phyloP scores from a whole-genome alignment of 2,113 vertebrate species.

The Oryzias woworae region DNA sequence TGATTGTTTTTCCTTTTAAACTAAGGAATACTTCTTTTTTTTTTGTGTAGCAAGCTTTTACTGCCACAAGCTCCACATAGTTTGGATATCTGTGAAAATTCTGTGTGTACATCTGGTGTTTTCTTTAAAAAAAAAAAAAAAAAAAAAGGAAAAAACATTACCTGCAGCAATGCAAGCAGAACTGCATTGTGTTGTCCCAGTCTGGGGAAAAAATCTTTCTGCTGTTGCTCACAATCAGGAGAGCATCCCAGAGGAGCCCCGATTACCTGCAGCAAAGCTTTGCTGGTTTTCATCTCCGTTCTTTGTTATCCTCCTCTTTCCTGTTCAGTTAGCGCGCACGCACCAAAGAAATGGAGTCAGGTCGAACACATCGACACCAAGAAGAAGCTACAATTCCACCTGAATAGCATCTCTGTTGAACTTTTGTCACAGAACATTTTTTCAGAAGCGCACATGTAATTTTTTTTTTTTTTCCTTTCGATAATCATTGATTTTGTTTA shows the following conservation, averaged over 20 bases:
- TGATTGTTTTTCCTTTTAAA: neutral
- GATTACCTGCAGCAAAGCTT: conserved; percentile 60
- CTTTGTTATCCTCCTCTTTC: conserved; percentile 18
- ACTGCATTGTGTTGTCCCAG: conserved; percentile 28
- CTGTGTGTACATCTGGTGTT: neutral
- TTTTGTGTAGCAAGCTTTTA: neutral
- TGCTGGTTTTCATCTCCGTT: conserved; percentile 17
- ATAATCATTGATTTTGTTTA: conserved; percentile 32
- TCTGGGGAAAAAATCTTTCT: conserved; percentile 18
- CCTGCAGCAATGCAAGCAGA: conserved; percentile 8
- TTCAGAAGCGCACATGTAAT: neutral
- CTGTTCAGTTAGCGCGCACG: conserved; percentile 8
- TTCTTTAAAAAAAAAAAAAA: neutral
- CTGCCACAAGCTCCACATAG: neutral
- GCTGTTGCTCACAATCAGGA: conserved; percentile 45
- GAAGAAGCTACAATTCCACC: conserved; percentile 1
- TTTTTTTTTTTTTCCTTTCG: neutral
- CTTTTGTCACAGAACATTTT: neutral
- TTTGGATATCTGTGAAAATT: neutral
- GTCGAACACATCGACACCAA: conserved; percentile 23
- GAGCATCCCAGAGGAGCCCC: conserved; percentile 46
- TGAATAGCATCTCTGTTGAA: conserved; percentile 20
- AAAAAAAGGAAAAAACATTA: neutral
- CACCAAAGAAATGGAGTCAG: conserved; percentile 6
- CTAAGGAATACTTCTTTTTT: conserved; percentile 1